phyloP scores from a whole-genome alignment of 2,888 invertebrate species.

The Coelopa pilipes region DNA sequence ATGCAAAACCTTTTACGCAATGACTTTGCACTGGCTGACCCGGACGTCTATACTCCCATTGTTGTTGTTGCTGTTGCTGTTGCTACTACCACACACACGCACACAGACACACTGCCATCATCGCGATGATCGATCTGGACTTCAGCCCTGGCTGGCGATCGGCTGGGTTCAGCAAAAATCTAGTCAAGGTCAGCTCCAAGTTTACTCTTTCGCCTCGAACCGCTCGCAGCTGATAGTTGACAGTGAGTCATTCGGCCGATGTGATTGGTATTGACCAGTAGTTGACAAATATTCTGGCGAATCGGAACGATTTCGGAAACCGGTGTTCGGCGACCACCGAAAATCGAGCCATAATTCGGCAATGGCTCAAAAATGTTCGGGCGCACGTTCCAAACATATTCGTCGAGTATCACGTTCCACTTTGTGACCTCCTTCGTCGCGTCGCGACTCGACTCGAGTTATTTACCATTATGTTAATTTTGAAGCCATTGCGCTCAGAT shows the following conservation, averaged over 20 bases:
- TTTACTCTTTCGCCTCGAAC: background rate
- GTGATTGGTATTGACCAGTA: background rate
- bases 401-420: slow-evolving; percentile 16
- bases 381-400: background rate
- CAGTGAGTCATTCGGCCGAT: background rate
- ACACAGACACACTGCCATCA: no score
- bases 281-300: slow-evolving; percentile 6
- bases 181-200: slow-evolving; percentile 9
- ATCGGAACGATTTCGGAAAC: slow-evolving; percentile 8
- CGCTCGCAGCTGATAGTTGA: no score
- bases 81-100: no score
- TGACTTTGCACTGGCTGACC: no score
- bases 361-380: slow-evolving; percentile 14
- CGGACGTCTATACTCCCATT: no score
- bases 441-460: background rate
- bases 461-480: no score
- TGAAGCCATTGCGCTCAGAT: no score
- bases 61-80: no score
- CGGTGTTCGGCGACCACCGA: background rate
- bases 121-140: no score
- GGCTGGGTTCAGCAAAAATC: background rate
- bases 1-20: no score
- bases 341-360: background rate
- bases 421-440: slow-evolving; percentile 21
- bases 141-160: no score